Percentiles rank a stretch among this genome's conserved stretches.
phyloP scores from a whole-genome alignment of 2,113 vertebrate species.

The Helogale parvula region DNA sequence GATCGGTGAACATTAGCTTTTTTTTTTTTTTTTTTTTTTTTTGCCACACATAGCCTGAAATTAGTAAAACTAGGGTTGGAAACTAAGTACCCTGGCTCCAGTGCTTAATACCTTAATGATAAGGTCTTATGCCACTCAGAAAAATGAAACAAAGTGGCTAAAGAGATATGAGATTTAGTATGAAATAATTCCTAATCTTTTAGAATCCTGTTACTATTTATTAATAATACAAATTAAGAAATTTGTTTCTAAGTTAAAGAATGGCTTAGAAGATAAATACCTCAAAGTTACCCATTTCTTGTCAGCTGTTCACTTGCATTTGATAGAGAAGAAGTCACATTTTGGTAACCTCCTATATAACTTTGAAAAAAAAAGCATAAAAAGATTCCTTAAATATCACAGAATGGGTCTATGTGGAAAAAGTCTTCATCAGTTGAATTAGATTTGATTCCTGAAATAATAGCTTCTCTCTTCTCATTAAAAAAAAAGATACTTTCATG shows the following conservation, averaged over 20 bases:
- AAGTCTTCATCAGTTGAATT: not conserved
- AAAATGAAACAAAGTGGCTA: not conserved
- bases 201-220: not conserved
- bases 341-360: not conserved
- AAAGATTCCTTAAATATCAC: not conserved
- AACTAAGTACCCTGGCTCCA: not conserved
- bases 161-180: not conserved
- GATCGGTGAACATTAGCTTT: not conserved
- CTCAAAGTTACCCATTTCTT: not conserved
- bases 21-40: not conserved
- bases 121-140: not conserved
- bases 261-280: not conserved
- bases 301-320: not conserved
- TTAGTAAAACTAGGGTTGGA: not conserved
- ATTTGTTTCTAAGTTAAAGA: not conserved
- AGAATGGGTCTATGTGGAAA: not conserved
- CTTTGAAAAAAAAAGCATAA: not conserved
- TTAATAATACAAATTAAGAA: not conserved
- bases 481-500: not conserved
- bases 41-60: not conserved
- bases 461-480: not conserved
- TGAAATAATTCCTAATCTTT: not conserved
- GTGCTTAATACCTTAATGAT: not conserved
- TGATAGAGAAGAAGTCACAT: not conserved
- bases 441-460: not conserved